These are phyloP conservation scores for Bungarus multicinctus DNA, from an alignment of 2,113 vertebrate genomes.

Conservation along the genomic window DNA sequence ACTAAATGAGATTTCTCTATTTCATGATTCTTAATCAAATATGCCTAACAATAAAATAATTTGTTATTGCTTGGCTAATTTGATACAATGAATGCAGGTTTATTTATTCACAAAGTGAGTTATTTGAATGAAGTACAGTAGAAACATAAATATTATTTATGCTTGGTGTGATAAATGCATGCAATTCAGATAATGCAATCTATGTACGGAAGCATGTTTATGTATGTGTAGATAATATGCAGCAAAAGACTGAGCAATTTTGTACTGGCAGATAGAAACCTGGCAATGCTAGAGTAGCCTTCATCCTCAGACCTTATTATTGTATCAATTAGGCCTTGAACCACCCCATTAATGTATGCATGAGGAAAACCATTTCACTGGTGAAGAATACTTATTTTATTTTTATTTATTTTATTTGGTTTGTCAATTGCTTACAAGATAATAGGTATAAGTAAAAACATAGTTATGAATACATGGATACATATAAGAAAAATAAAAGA, in stretches of 20 bases:
- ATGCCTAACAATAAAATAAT: not conserved
- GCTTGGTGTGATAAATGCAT: not conserved
- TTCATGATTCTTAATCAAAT: not conserved
- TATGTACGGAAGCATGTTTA: not conserved
- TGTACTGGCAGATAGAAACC: not conserved
- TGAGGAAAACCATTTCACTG: not conserved
- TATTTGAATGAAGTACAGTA: not conserved
- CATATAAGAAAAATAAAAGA: too few species aligned
- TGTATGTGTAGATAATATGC: not conserved
- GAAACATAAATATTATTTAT: not conserved
- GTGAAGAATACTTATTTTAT: too few species aligned
- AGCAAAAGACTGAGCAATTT: not conserved
- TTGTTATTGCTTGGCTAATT: not conserved
- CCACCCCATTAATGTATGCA: not conserved
- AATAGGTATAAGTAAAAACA: too few species aligned
- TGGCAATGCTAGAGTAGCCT: not conserved
- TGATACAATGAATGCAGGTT: not conserved
- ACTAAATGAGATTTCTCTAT: not conserved
- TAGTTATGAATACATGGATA: too few species aligned
- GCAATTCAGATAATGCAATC: not conserved
- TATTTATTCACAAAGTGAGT: not conserved
- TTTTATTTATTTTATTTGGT: too few species aligned
- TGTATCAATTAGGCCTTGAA: not conserved
- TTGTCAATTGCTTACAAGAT: too few species aligned
- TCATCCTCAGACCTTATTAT: not conserved